Base-by-base conservation (phyloP, 2,113 vertebrate species). In the Larimichthys polyactis region DNA sequence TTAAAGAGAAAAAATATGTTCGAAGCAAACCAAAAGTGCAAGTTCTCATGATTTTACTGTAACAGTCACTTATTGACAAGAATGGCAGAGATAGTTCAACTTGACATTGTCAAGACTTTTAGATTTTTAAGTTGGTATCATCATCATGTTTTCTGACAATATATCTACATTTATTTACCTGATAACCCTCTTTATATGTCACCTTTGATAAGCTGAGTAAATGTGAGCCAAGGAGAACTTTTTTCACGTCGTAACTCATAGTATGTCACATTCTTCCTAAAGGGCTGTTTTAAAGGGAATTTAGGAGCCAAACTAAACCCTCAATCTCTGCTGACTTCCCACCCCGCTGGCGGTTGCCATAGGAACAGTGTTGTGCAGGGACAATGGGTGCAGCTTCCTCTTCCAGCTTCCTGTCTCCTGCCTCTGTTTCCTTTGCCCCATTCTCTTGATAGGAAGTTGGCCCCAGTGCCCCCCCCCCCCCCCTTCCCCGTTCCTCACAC, bases 311-410 rank as follows among this genome's bases (percentile, higher is more conserved):
- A 89, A 67, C 49, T 66, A 49, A 66, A 90, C 51, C 79, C 76
- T 48, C 49, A 8, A 83, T 79, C 71, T 79, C 58, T 43, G 52
- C 79, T 80, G 82, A 87, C 89, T 92, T 90, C 86, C 92, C 90
- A 79, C 86, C 83, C 83, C 4, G 19, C 87, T 85, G 91, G 90
- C 87, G 90, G 94, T 95, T 94, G 89, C 93, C 75, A 91, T 89
- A 83, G 94, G 63, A 93, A 95, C 92, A 88, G 86, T 94, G 94
- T 95, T 95, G 93, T 94, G 90, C 93, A 92, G 91, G 94, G 92
- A 95, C 94, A 95, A 94, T 95, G 95, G 95, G 95, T 77, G 95
- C 90, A 96, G 95, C 95, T 96, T 96, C 95, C 95, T 96, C 92
- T 95, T 94, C 94, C 91, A 94, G 70, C 92, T 96, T 96, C 95